A percentile compares a stretch with the other conserved stretches of the same genome.
Evolutionary conservation across 2,113 vertebrate species (phyloP).

Genomic region (Tor tambroides): DNA sequence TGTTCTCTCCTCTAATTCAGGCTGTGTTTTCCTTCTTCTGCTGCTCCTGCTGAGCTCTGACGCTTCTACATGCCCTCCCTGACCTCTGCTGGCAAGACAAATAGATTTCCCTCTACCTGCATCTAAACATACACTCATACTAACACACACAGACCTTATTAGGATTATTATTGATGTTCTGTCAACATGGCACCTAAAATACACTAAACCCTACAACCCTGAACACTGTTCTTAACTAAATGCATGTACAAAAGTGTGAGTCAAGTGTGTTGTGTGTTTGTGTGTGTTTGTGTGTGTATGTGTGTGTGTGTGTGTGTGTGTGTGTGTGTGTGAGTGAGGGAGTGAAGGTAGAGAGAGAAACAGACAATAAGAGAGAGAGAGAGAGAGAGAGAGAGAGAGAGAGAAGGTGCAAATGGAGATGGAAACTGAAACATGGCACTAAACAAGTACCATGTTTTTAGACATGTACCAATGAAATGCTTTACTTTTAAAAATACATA

Average conservation of each 20-base stretch:
- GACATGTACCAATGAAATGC: no score
- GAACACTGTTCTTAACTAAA: slow-evolving; percentile 41
- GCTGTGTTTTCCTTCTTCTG: slow-evolving; percentile 36
- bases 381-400: no score
- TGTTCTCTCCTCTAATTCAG: slow-evolving; percentile 25
- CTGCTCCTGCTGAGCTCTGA: slow-evolving; percentile 9
- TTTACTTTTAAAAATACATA: no score
- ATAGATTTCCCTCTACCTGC: slow-evolving; percentile 35
- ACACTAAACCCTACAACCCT: slow-evolving; percentile 44
- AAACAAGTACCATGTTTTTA: no score
- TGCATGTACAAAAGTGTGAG: neutral
- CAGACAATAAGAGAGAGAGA: neutral
- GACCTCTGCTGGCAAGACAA: slow-evolving; percentile 51
- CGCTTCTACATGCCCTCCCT: slow-evolving; percentile 28
- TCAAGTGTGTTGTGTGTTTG: slow-evolving; percentile 9
- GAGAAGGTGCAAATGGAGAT: no score
- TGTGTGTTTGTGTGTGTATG: slow-evolving; percentile 16
- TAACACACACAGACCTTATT: slow-evolving; percentile 49
- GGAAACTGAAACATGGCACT: no score
- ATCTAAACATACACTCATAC: slow-evolving; percentile 30
- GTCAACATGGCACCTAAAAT: slow-evolving; percentile 55
- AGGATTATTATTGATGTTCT: slow-evolving; percentile 57
- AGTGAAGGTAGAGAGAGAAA: neutral
- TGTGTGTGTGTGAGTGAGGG: neutral
- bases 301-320: slow-evolving; percentile 17